Conservation (phyloP, 1,140 invertebrate genomes). For the Gryon sp. region DNA sequence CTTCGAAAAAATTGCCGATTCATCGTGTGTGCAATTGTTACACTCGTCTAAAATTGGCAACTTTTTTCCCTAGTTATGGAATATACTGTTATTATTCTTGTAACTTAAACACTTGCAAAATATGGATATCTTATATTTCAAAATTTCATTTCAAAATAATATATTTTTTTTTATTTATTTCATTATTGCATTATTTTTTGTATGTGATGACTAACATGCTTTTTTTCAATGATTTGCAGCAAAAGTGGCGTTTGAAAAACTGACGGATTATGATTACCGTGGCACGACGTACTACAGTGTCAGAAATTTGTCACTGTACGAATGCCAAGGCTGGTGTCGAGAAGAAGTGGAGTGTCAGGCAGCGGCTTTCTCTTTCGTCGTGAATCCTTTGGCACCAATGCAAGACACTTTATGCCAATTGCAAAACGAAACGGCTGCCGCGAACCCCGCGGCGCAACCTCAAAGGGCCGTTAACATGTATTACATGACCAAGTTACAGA, state of each 20-base stretch:
- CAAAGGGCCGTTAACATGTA: constrained; percentile 93
- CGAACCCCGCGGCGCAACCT: constrained; percentile 90
- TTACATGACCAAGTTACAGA: constrained; percentile 96
- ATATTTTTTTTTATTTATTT: too few species aligned
- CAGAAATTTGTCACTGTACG: constrained; percentile 93
- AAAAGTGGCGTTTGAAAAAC: constrained; percentile 94
- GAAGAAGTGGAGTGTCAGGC: constrained; percentile 95
- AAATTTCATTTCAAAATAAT: too few species aligned
- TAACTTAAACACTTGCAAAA: too few species aligned
- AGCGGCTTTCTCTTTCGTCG: constrained; percentile 93
- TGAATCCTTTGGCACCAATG: constrained; percentile 93
- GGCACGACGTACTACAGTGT: constrained; percentile 96
- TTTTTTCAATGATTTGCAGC: constrained; percentile 80
- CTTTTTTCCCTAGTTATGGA: too few species aligned
- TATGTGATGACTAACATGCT: too few species aligned
- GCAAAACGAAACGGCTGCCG: constrained; percentile 94
- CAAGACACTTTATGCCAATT: constrained; percentile 95
- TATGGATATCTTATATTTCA: too few species aligned
- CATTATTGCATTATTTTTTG: too few species aligned
- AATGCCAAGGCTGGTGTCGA: constrained; percentile 96
- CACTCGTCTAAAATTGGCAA: too few species aligned
- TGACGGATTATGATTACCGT: constrained; percentile 94
- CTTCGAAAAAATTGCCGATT: too few species aligned
- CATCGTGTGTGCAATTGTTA: too few species aligned
- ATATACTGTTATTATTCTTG: too few species aligned